Evolutionary conservation across 2,797 vertebrate genomes (phyloP), one percentile per base, ranked within the genome.

Genomic region (Mallotus villosus): DNA sequence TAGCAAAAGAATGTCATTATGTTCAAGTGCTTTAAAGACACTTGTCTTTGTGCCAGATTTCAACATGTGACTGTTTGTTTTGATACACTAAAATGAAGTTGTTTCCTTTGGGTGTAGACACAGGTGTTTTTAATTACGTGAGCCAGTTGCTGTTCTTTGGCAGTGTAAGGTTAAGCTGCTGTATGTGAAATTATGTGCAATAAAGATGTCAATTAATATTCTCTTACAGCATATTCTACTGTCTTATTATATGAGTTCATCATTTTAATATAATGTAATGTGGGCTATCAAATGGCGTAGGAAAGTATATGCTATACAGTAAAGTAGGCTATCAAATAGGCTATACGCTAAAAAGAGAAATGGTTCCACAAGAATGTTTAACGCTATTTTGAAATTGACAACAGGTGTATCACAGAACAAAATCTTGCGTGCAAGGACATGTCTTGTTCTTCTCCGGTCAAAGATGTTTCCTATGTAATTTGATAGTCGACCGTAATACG

Each of bases 11-110:
- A 80, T 68, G 78, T 75, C 90, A 84, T 86, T 72, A 78, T 74
- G 78, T 83, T 83, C 72, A 87, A 84, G 82, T 91, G 88, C 86
- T 94, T 91, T 89, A 82, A 82, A 80, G 79, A 84, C 84, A 87
- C 84, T 71, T 86, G 82, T 89, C 78, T 90, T 84, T 87, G 85
- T 93, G 90, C 84, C 91, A 93, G 88, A 91, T 90, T 91, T 89
- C 83, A 90, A 82, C 49, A 77, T 70, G 79, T 79, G 78, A 77
- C 75, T 74, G 73, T 81, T 83, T 68, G 76, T 67, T 78, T 86
- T 71, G 78, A 80, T 71, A 76, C 74, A 67, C 78, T 24, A 55
- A 55, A 55, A n/a, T 55, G 19, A n/a, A 55, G 78, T 78, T 81
- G 72, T 78, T 88, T 87, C 76, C 46, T 69, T 82, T 82, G 21